Conservation (phyloP, 2,797 vertebrate species). For the Smutsia temminckii region DNA sequence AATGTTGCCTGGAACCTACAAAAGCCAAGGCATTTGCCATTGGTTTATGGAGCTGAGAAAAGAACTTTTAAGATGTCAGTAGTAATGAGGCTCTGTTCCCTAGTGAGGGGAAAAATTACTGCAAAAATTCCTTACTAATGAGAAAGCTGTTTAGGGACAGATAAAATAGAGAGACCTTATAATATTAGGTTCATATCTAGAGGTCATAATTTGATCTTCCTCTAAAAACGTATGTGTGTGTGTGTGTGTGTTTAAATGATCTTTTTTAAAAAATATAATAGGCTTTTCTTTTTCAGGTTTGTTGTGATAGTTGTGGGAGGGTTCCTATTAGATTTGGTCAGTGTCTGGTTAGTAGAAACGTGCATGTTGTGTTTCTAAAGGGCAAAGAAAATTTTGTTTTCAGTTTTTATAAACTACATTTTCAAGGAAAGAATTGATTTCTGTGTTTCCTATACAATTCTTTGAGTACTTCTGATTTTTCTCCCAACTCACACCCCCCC, state of each 20-base stretch:
- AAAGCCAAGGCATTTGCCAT: background rate
- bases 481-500: background rate
- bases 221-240: background rate
- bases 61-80: background rate
- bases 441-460: background rate
- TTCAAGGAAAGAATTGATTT: background rate
- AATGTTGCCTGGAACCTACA: background rate
- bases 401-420: constrained; percentile 14
- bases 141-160: background rate
- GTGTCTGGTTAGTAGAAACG: background rate
- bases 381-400: constrained; percentile 29
- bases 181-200: background rate
- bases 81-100: background rate
- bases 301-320: background rate
- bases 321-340: constrained; percentile 17
- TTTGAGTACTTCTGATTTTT: constrained; percentile 30
- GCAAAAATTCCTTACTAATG: background rate
- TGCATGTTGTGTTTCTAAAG: background rate
- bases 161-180: background rate
- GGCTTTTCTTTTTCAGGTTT: constrained; percentile 25
- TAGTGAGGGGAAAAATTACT: background rate
- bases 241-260: background rate
- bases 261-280: background rate
- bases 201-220: background rate
- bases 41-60: background rate